Evolutionary conservation across 92 coral and sea anemone species (phyloP).

Genomic region (Parazoanthus atlanticus): DNA sequence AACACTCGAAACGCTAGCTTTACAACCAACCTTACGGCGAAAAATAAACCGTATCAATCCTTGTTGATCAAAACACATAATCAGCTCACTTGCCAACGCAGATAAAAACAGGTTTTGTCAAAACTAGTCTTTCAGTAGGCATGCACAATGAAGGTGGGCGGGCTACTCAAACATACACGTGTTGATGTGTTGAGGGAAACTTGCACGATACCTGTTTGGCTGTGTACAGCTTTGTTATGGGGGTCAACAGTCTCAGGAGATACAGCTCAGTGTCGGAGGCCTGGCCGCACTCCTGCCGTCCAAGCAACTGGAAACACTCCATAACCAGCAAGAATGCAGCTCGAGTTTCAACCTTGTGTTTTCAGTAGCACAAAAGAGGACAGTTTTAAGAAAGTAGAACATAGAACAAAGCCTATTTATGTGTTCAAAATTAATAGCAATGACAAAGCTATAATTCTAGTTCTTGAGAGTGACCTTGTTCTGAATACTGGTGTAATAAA

Average conservation of each 20-base stretch:
- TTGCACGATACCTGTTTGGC: constrained; percentile 83
- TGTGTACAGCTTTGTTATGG: constrained; percentile 86
- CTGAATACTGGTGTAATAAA: no score
- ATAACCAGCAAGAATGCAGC: constrained; percentile 78
- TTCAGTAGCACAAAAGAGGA: background rate
- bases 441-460: no score
- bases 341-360: constrained; percentile 78
- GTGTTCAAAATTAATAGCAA: background rate
- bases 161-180: background rate
- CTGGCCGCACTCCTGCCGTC: constrained; percentile 77
- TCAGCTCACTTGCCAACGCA: no score
- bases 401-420: no score
- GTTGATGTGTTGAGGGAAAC: background rate
- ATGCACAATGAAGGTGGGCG: no score
- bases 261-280: constrained; percentile 67
- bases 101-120: no score
- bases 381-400: background rate
- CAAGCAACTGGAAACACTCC: constrained; percentile 82
- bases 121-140: no score
- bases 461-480: no score
- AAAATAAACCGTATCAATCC: no score
- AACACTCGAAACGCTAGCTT: no score
- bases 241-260: constrained; percentile 80
- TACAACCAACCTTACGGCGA: no score
- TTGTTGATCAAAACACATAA: no score